Conservation (phyloP, 2,888 invertebrate genomes). For the Thereva nobilitata region DNA sequence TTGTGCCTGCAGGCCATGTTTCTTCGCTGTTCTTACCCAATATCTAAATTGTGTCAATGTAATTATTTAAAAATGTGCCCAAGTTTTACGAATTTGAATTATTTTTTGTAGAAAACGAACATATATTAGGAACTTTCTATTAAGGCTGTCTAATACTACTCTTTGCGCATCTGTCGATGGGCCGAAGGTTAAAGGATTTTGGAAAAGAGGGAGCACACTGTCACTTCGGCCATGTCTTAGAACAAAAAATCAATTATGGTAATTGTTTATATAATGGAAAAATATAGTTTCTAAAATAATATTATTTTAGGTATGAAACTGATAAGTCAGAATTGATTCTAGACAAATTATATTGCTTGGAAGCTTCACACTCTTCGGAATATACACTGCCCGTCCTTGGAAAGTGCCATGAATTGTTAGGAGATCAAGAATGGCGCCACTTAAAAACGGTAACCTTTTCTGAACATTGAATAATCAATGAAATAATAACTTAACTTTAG, state of each 20-base stretch:
- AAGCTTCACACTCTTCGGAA: slow-evolving; percentile 64
- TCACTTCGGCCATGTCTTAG: slow-evolving; percentile 72
- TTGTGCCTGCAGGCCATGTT: too few relatives aligned
- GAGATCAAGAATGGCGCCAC: slow-evolving; percentile 90
- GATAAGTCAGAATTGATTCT: slow-evolving; percentile 81
- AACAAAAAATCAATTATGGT: slow-evolving; percentile 71
- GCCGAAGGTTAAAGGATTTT: slow-evolving; percentile 64
- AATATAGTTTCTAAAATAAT: slow-evolving; percentile 14
- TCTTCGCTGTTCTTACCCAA: too few relatives aligned
- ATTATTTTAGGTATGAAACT: slow-evolving; percentile 72
- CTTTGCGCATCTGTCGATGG: slow-evolving; percentile 80
- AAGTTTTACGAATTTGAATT: too few relatives aligned
- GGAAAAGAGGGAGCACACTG: slow-evolving; percentile 73
- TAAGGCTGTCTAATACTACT: slow-evolving; percentile 71
- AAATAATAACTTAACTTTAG: slow-evolving; percentile 57
- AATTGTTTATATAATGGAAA: slow-evolving; percentile 33
- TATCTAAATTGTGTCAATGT: too few relatives aligned
- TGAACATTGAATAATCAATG: slow-evolving; percentile 27
- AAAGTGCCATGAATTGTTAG: slow-evolving; percentile 92
- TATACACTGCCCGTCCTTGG: slow-evolving; percentile 71
- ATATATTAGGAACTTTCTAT: slow-evolving; percentile 72
- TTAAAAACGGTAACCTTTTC: slow-evolving; percentile 65
- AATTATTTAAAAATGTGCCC: too few relatives aligned
- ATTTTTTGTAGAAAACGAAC: slow-evolving; percentile 66
- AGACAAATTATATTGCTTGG: slow-evolving; percentile 82